Evolutionary conservation across 2,797 vertebrate species (phyloP).

Genomic region (Cryptoprocta ferox): DNA sequence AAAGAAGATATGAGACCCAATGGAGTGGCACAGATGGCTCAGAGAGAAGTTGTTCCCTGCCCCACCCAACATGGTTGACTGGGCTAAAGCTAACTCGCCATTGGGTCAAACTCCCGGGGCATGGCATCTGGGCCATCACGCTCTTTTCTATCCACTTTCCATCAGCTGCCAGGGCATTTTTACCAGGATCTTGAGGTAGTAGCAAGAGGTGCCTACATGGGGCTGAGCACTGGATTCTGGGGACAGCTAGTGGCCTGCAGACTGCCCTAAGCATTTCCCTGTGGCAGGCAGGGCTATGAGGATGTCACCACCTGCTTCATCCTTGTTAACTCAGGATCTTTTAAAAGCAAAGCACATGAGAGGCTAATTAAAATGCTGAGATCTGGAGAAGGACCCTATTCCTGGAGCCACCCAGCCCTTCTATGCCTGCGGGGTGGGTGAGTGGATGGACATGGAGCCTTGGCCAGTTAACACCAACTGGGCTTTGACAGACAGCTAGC

Average conservation of each 20-base stretch:
- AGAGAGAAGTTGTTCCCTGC: background rate
- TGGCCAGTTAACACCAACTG: too few relatives aligned
- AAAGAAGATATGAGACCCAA: background rate
- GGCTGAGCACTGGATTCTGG: background rate
- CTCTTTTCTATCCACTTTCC: background rate
- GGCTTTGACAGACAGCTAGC: background rate
- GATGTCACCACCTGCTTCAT: background rate
- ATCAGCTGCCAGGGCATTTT: background rate
- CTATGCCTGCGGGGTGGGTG: rapidly evolving
- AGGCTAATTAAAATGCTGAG: background rate
- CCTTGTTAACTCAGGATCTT: background rate
- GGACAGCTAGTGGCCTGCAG: background rate
- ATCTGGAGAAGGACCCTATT: background rate
- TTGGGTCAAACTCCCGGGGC: background rate
- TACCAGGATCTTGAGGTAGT: background rate
- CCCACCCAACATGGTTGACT: rapidly evolving
- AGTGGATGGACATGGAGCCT: too few relatives aligned
- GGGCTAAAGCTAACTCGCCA: background rate
- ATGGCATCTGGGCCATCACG: background rate
- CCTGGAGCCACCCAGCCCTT: background rate
- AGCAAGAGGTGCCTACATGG: background rate
- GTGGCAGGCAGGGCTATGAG: rapidly evolving
- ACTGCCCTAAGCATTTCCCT: background rate
- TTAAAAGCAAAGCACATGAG: background rate
- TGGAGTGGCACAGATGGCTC: background rate